Evolutionary conservation across 30 jellyfish, hydroid and myxozoan genomes (phyloP), one percentile per base, ranked within the genome.

Genomic region (Sanderia malayensis): DNA sequence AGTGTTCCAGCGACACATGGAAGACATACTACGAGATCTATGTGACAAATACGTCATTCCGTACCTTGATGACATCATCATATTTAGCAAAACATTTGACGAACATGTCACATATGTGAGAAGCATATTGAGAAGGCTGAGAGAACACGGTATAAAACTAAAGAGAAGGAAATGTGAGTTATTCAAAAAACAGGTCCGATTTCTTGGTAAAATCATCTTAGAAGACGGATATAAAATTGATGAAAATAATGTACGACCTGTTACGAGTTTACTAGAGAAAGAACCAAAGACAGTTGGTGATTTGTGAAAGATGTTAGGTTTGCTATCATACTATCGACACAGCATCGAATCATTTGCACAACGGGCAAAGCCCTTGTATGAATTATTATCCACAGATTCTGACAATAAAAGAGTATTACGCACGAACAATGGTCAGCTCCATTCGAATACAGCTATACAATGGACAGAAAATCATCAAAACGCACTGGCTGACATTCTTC

Each of bases 1-100:
- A 4, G 85, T 61, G 18, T 74, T 74, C 86, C 86, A 62, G 46
- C 46, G 86, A 7, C 29, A 46, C 31, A 61, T 61, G 86, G 83
- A 62, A 30, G 57, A 10, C 9, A 27, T 22, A 29, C 52, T 71
- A 18, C 8, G 47, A 18, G 83, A 46, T 17, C 20, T 46, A 29
- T 53, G 81, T 23, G 79, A 71, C 34, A 33, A 71, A 21, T 71
- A 29, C 52, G 80, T 22, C 26, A 71, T 71, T 13, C 83, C 80
- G 21, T 71, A 71, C 83, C 79, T 71, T 11, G 83, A 71, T 30
- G 86, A 58, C 46, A 25, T 58, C 34, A 53, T 57, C 25, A 71
- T 58, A 7, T 73, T 24, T 32, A 13, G 55, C 64, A 53, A 28
- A 20, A 23, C 31, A 13, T 73, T 70, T 27, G 66, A 73, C 13